Percentiles rank a stretch among this genome's conserved stretches.
Conservation (phyloP, 2,888 invertebrate genomes). For the Ectobius pallidus region DNA sequence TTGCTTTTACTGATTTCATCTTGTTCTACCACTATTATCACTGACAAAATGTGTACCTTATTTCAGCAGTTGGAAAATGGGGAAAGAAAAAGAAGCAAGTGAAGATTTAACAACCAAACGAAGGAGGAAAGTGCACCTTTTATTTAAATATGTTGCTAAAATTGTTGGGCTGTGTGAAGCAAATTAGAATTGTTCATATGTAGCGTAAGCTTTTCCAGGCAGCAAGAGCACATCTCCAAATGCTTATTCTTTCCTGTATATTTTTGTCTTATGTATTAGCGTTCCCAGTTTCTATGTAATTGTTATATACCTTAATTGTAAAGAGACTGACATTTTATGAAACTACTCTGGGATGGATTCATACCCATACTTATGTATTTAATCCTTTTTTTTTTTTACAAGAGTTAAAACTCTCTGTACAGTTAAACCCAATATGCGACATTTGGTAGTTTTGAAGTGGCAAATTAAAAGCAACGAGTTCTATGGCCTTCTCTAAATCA, state of each 20-base stretch:
- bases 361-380: constrained; percentile 16
- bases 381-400: constrained; percentile 3
- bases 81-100: too few species aligned
- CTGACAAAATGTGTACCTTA: too few species aligned
- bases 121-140: constrained; percentile 31
- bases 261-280: neutral
- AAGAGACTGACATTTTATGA: constrained; percentile 29
- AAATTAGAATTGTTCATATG: constrained; percentile 36
- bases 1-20: too few species aligned
- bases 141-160: constrained; percentile 37
- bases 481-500: constrained; percentile 16
- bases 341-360: constrained; percentile 28
- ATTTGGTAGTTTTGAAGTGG: constrained; percentile 23
- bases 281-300: constrained; percentile 1
- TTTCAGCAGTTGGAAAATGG: too few species aligned
- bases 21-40: too few species aligned
- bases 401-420: neutral
- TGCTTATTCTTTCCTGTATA: constrained; percentile 26
- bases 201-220: constrained; percentile 31
- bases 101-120: too few species aligned
- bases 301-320: constrained; percentile 26
- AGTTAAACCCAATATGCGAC: constrained; percentile 15
- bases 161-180: constrained; percentile 38
- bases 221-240: constrained; percentile 18
- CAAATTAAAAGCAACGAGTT: constrained; percentile 15